Evolutionary conservation across 2,888 invertebrate genomes (phyloP), one percentile per base, ranked within the genome.

Genomic region (Aphrophora alni): DNA sequence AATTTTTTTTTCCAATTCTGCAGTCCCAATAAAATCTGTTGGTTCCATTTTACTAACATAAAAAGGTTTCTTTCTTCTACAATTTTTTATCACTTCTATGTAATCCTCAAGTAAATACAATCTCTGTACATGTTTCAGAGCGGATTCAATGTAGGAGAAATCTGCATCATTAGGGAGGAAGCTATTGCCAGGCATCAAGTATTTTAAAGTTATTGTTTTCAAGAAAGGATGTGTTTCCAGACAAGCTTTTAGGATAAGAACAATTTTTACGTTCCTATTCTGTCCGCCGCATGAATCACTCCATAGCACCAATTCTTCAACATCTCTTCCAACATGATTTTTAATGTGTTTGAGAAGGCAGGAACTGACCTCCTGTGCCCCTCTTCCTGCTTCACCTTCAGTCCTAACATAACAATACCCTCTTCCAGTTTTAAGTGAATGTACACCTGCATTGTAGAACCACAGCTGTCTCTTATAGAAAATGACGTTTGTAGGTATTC

Each of bases 401-500:
- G 82, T 82, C 85, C 85, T 86, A 25, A 84, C 77, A 84, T 85
- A 86, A 74, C 82, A 84, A 81, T 84, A 85, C 26, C 84, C 83
- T 74, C 80, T 78, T 26, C 83, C 28, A 24, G n/a, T 78, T 24
- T 38, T 84, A 10, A 68, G 82, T 38, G 81, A 81, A 80, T 86
- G 84, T 68, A 86, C 78, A 8, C 86, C 85, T 70, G 81, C 81
- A 79, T 86, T 86, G 74, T 84, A 85, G 17, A 86, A 21, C 80
- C 83, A 84, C 3, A 86, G 80, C 74, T 85, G 86, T 24, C 86
- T 44, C 78, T 86, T 86, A 76, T 86, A 86, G 75, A 83, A 85
- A n/a, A 85, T 77, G 8, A 86, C 81, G 72, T 82, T 84, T 68
- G 84, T 85, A 10, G 85, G 84, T 21, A 86, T 84, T 12, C 84